phyloP scores from a whole-genome alignment of 2,797 vertebrate species.

The Xiphophorus birchmanni region DNA sequence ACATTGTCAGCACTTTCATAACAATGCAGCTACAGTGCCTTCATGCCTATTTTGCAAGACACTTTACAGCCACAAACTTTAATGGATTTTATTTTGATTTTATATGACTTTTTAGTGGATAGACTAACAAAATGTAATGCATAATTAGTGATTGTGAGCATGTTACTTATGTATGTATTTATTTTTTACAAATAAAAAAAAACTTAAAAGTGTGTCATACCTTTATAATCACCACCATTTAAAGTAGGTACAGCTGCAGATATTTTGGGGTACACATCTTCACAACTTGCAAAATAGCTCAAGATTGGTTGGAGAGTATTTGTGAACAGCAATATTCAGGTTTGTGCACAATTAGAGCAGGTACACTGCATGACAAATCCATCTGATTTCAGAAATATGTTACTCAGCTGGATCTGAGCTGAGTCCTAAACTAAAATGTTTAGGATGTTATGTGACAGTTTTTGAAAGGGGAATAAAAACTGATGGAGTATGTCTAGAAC shows the following conservation, averaged over 20 bases:
- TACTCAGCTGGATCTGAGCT: not conserved
- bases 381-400: not conserved
- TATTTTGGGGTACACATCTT: not conserved
- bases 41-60: not conserved
- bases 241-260: not conserved
- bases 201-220: not conserved
- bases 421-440: not conserved
- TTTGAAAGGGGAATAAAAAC: not conserved
- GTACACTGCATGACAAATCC: not conserved
- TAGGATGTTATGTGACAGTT: not conserved
- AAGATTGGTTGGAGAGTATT: not conserved
- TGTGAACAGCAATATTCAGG: not conserved
- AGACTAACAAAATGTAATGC: not conserved
- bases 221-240: not conserved
- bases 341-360: not conserved
- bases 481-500: not conserved
- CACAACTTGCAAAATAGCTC: not conserved
- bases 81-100: not conserved
- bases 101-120: not conserved
- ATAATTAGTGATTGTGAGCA: not conserved
- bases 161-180: not conserved
- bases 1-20: not conserved
- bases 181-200: not conserved
- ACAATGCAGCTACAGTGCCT: conserved; percentile 1
- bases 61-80: not conserved